A percentile compares a stretch with the other conserved stretches of the same genome.
Evolutionary conservation across 2,797 vertebrate species (phyloP).

Genomic region (Gephyroberyx darwinii): DNA sequence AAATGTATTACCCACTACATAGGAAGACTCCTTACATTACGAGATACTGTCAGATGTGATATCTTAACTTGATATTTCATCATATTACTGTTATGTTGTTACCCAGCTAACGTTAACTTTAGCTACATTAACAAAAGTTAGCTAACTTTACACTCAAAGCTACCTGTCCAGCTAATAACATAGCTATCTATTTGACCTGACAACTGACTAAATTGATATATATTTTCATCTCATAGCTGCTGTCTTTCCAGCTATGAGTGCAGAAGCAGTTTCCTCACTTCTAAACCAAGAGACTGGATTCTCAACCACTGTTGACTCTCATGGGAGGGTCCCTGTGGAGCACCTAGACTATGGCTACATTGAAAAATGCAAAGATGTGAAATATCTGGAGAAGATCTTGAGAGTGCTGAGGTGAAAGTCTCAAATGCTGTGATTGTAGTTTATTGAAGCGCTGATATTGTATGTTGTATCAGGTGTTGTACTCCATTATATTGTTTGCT

Average conservation of each 20-base stretch:
- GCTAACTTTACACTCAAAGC: neutral
- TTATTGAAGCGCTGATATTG: neutral
- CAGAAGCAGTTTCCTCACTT: conserved; percentile 40
- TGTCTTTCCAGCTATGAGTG: conserved; percentile 64
- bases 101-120: neutral
- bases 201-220: neutral
- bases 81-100: too few relatives aligned
- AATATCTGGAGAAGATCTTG: conserved; percentile 80
- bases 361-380: conserved; percentile 76
- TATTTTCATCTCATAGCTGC: neutral
- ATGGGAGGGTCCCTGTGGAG: conserved; percentile 74
- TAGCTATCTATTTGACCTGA: neutral
- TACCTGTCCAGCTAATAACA: neutral
- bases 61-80: neutral
- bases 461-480: neutral
- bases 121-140: too few relatives aligned
- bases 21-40: neutral
- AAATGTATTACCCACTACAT: neutral
- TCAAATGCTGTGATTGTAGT: neutral
- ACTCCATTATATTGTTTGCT: neutral
- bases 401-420: conserved; percentile 75
- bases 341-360: conserved; percentile 84
- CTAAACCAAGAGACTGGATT: conserved; percentile 30
- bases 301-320: neutral
- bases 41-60: neutral